A percentile compares a stretch with the other conserved stretches of the same genome.
Evolutionary conservation across 2,797 vertebrate genomes (phyloP).

Genomic region (Brachymystax lenok): DNA sequence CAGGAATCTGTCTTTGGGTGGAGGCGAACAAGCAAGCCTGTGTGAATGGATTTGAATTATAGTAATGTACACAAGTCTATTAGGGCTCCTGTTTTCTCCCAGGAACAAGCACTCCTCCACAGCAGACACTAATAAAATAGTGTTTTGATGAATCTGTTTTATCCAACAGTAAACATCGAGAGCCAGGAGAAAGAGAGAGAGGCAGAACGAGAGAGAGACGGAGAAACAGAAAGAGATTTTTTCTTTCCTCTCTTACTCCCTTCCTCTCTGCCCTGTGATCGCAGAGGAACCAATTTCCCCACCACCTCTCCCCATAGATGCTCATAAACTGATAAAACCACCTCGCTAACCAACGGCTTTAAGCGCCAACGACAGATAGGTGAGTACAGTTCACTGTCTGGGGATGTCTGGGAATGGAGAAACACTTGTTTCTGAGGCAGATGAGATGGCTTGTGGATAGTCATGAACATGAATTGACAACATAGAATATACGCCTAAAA

Average conservation of each 20-base stretch:
- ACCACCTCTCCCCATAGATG: conserved; percentile 64
- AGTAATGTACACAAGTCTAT: not conserved
- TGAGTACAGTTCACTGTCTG: conserved; percentile 52
- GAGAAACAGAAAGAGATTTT: conserved; percentile 47
- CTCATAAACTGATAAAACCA: conserved; percentile 76
- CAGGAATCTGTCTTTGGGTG: not conserved
- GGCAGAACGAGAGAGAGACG: conserved; percentile 34
- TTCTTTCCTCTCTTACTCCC: conserved; percentile 10
- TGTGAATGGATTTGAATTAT: not conserved
- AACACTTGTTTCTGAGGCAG: conserved; percentile 38
- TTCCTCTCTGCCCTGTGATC: conserved; percentile 65
- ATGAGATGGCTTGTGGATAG: conserved; percentile 11
- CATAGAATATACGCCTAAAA: not conserved
- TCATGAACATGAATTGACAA: conserved; percentile 39
- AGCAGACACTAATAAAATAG: no score
- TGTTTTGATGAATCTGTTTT: no score
- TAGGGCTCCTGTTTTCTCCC: not conserved
- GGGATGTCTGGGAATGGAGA: conserved; percentile 38
- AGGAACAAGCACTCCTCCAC: no score
- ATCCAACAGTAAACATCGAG: no score
- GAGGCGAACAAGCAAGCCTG: not conserved
- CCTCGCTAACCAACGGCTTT: conserved; percentile 63
- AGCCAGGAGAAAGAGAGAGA: not conserved
- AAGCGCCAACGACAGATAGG: conserved; percentile 36
- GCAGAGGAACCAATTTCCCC: conserved; percentile 73